phyloP scores from a whole-genome alignment of 2,797 vertebrate species.

The Hydrolagus colliei region DNA sequence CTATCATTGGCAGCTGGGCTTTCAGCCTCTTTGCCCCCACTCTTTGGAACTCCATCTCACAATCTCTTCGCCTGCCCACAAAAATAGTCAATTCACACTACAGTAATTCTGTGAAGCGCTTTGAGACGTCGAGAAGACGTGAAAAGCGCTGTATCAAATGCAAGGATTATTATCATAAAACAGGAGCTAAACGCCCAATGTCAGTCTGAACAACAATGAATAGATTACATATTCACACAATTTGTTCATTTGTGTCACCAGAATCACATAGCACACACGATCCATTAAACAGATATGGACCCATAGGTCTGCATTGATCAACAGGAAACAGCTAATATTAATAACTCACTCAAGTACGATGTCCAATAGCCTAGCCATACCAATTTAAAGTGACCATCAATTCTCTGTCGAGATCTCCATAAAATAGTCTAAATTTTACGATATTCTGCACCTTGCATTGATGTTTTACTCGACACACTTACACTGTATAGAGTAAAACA shows the following conservation, averaged over 20 bases:
- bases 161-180: not conserved
- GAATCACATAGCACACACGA: not conserved
- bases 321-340: not conserved
- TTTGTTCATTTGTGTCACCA: not conserved
- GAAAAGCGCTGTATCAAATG: too few relatives aligned
- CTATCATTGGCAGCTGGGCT: too few relatives aligned
- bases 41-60: too few relatives aligned
- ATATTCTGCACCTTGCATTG: not conserved
- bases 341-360: not conserved
- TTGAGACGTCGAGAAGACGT: too few relatives aligned
- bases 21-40: too few relatives aligned
- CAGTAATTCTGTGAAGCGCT: too few relatives aligned
- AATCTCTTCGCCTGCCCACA: too few relatives aligned
- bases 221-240: not conserved
- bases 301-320: not conserved
- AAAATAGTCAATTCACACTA: too few relatives aligned
- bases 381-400: not conserved
- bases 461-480: too few relatives aligned
- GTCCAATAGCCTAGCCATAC: not conserved
- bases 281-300: not conserved
- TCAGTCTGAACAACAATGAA: constrained; percentile 4
- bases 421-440: constrained; percentile 1
- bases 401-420: not conserved
- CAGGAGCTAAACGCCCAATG: not conserved
- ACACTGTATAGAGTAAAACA: too few relatives aligned